These are phyloP conservation scores for Pocillopora meandrina DNA, from an alignment of 92 coral and sea anemone genomes.

Conservation along the genomic window DNA sequence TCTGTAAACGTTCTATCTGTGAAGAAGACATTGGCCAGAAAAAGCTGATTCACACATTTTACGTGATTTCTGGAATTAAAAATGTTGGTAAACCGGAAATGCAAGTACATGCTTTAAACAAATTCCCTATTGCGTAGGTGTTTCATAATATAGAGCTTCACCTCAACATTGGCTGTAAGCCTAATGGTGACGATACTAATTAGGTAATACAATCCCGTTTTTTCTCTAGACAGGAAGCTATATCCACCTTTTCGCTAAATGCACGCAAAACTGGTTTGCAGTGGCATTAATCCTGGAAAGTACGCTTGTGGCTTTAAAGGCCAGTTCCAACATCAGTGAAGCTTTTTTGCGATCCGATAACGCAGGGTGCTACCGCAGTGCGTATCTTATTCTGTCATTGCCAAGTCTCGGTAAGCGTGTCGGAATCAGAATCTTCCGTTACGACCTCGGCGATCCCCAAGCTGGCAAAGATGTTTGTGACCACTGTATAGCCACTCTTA, in stretches of 20 bases:
- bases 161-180: not conserved
- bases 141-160: not conserved
- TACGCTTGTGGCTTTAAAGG: conserved; percentile 2
- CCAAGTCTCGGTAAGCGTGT: conserved; percentile 9
- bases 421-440: conserved; percentile 13
- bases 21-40: conserved; percentile 2
- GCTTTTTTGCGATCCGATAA: conserved; percentile 11
- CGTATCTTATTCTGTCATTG: conserved; percentile 19
- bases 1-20: not conserved
- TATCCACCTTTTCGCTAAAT: conserved; percentile 16
- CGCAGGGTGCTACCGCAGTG: conserved; percentile 17
- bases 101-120: not conserved
- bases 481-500: conserved; percentile 22
- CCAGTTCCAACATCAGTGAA: not conserved
- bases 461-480: conserved; percentile 16
- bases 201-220: not conserved
- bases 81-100: not conserved
- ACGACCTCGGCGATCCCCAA: conserved; percentile 10
- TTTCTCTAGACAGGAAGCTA: conserved; percentile 27
- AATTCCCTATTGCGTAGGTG: not conserved
- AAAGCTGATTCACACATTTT: conserved; percentile 4
- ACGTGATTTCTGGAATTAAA: not conserved
- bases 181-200: conserved; percentile 1
- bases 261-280: conserved; percentile 20
- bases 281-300: conserved; percentile 25